Evolutionary conservation across 2,797 vertebrate species (phyloP).

Genomic region (Oophaga sylvatica): DNA sequence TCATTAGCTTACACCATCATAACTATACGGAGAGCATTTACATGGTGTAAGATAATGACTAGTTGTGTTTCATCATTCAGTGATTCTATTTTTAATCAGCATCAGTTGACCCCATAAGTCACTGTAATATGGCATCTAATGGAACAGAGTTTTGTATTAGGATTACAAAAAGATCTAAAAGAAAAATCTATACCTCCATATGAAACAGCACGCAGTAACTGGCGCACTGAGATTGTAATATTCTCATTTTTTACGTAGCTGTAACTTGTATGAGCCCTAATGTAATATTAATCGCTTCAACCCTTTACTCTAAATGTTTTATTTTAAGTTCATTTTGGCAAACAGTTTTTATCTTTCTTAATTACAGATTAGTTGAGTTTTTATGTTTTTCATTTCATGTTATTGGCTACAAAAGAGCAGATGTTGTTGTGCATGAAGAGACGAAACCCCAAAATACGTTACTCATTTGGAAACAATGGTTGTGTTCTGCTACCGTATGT

Average conservation of each 20-base stretch:
- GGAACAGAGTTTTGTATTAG: background rate
- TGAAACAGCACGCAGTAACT: background rate
- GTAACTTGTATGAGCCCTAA: background rate
- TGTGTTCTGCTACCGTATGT: background rate
- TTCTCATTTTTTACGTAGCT: background rate
- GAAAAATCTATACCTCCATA: background rate
- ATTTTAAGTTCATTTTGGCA: background rate
- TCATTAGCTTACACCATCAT: background rate
- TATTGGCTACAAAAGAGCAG: background rate
- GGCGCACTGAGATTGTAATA: too few relatives aligned
- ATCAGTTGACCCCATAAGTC: background rate
- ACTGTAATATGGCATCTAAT: background rate
- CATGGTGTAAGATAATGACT: background rate
- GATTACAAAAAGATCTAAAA: background rate
- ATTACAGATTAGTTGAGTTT: background rate
- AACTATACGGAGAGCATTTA: background rate
- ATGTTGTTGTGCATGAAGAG: slow-evolving; percentile 37
- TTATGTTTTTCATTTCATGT: background rate
- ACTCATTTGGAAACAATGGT: slow-evolving; percentile 21
- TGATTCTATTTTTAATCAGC: background rate
- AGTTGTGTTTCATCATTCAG: background rate
- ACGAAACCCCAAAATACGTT: slow-evolving; percentile 27
- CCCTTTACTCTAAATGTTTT: too few relatives aligned
- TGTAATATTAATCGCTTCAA: background rate
- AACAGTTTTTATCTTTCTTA: background rate